Evolutionary conservation across 2,888 invertebrate genomes (phyloP), one percentile per base, ranked within the genome.

Genomic region (Acanthococcus lagerstroemiae): DNA sequence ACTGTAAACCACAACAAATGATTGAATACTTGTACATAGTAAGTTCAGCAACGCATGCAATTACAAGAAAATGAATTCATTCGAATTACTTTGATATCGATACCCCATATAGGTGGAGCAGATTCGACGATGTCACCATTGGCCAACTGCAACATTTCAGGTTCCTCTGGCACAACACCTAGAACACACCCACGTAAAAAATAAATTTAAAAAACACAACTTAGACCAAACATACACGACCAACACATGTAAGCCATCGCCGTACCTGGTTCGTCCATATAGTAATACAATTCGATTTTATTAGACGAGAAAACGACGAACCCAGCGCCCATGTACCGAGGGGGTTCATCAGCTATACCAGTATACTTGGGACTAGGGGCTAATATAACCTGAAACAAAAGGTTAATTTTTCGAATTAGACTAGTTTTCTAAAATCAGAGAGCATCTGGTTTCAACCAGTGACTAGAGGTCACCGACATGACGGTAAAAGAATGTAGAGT

Each of bases 321-420:
- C 0, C 96, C 97, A 78, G 95, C 95, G 4, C 97, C 97, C 96
- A 97, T 97, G 73, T 90, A 95, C 56, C 92, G 79, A 0, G 97
- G 97, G 0, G 97, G 95, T 73, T 94, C 94, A 77, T 95, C 95
- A 4, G 90, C 85, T 81, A 90, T 85, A 5, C 93, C 92, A 3
- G 87, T 90, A 76, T 95, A 96, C 74, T 94, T 94, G 1, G 92
- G 90, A 78, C 94, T 95, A 17, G 95, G 95, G n/a, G 94, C 94
- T 69, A 97, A 81, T 78, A 95, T 89, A 0, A 95, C 90, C 77
- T 80, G 68, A 6, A n/a, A n/a, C n/a, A n/a, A n/a, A n/a, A n/a
- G n/a, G n/a, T n/a, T n/a, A n/a, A n/a, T n/a, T n/a, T n/a, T n/a
- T n/a, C n/a, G n/a, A n/a, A n/a, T n/a, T n/a, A n/a, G n/a, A n/a